phyloP scores from a whole-genome alignment of 2,797 vertebrate genomes.

The Centropyge bicolor region DNA sequence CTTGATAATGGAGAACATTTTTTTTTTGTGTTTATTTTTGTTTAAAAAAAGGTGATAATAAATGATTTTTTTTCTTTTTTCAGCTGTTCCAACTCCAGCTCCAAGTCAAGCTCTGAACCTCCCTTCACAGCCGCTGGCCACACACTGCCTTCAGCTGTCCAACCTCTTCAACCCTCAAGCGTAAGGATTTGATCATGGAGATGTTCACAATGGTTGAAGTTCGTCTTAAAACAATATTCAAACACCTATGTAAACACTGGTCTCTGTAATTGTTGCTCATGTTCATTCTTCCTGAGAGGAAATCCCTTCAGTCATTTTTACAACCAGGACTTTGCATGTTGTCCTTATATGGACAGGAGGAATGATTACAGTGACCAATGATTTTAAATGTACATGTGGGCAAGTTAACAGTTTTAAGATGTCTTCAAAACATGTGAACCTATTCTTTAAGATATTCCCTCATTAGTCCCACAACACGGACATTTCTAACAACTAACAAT shows the following conservation, averaged over 20 bases:
- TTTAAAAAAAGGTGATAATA: background rate
- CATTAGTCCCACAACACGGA: too few species aligned
- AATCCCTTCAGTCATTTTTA: background rate
- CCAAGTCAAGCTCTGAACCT: constrained; percentile 86
- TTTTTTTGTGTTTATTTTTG: background rate
- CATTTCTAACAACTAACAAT: too few species aligned
- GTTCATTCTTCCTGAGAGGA: background rate
- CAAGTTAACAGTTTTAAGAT: background rate
- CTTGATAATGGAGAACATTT: background rate
- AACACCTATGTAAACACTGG: background rate
- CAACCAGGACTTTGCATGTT: background rate
- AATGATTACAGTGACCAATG: background rate
- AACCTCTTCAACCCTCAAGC: constrained; percentile 99
- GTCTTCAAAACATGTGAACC: background rate
- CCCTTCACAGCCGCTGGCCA: constrained; percentile 94
- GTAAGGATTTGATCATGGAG: constrained; percentile 83
- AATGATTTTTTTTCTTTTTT: constrained; percentile 10
- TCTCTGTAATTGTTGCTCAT: background rate
- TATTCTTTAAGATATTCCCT: too few species aligned
- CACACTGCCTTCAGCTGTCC: constrained; percentile 98
- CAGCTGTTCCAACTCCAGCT: constrained; percentile 81
- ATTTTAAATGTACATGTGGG: background rate
- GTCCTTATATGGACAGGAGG: background rate
- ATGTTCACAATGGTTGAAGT: background rate
- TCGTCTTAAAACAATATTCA: background rate